Evolutionary conservation across 2,888 invertebrate species (phyloP).

Genomic region (Laspeyria flexula): DNA sequence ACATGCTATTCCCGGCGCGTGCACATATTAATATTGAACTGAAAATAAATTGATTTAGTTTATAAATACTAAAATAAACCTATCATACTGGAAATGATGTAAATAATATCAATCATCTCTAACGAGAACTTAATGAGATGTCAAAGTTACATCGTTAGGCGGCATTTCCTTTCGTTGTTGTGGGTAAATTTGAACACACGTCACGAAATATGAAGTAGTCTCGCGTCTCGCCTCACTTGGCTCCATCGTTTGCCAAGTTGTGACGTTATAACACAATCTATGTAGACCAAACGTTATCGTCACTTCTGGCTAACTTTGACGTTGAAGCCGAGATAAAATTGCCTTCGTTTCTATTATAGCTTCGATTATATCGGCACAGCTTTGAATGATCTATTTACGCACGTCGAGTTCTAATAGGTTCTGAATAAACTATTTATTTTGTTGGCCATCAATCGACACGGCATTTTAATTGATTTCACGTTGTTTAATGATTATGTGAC

Average conservation of each 20-base stretch:
- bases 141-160: slow-evolving; percentile 16
- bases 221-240: slow-evolving; percentile 13
- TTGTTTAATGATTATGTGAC: slow-evolving; percentile 13
- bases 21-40: no score
- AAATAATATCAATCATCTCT: slow-evolving; percentile 13
- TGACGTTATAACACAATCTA: slow-evolving; percentile 27
- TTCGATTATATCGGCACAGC: slow-evolving; percentile 22
- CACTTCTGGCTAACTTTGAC: slow-evolving; percentile 15
- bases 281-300: slow-evolving; percentile 24
- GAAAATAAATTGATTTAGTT: no score
- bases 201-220: slow-evolving; percentile 19
- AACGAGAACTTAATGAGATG: slow-evolving; percentile 12
- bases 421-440: not conserved
- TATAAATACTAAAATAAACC: no score
- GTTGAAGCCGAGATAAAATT: slow-evolving; percentile 20
- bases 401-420: not conserved
- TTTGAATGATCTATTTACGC: slow-evolving; percentile 11
- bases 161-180: slow-evolving; percentile 21
- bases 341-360: slow-evolving; percentile 20
- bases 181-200: slow-evolving; percentile 33
- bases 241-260: slow-evolving; percentile 33
- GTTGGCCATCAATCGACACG: slow-evolving; percentile 4
- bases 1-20: no score
- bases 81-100: not conserved
- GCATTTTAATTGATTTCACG: slow-evolving; percentile 26